Percentiles rank a stretch among this genome's conserved stretches.
Conservation (phyloP, 2,888 invertebrate species). For the Drosophila kanekoi region DNA sequence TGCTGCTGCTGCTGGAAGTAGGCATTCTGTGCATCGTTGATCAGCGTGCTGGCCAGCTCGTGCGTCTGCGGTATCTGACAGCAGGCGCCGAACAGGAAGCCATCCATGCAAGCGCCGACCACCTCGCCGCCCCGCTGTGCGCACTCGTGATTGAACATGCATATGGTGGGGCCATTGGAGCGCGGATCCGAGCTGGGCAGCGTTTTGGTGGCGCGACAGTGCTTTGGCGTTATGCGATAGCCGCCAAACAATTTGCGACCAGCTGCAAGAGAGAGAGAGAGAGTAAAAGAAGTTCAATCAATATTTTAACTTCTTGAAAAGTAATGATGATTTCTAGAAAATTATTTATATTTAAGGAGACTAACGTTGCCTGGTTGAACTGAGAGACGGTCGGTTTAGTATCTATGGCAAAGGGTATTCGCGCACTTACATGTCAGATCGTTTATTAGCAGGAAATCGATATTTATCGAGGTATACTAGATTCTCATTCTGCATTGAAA, state of each 20-base stretch:
- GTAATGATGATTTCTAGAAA: no score
- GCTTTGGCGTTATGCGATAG: conserved; percentile 93
- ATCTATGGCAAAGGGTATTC: no score
- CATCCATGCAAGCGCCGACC: conserved; percentile 96
- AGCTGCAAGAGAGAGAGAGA: conserved; percentile 76
- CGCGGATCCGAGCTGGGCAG: conserved; percentile 87
- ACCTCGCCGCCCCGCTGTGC: conserved; percentile 91
- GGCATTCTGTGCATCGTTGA: conserved; percentile 80
- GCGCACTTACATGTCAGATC: no score
- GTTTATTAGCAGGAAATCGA: no score
- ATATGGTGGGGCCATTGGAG: conserved; percentile 90
- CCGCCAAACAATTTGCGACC: conserved; percentile 92
- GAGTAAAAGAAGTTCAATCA: not conserved
- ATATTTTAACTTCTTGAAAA: no score
- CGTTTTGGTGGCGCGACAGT: conserved; percentile 90
- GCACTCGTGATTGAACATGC: conserved; percentile 98
- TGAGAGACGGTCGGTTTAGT: no score
- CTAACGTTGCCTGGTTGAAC: no score
- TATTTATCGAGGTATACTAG: no score
- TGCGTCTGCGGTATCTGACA: conserved; percentile 89
- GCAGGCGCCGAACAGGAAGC: conserved; percentile 92
- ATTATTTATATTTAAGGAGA: no score
- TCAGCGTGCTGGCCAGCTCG: conserved; percentile 83
- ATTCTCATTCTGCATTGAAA: no score
- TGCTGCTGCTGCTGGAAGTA: conserved; percentile 76